Evolutionary conservation across 2,797 vertebrate species (phyloP).

Genomic region (Eulemur albifrons): DNA sequence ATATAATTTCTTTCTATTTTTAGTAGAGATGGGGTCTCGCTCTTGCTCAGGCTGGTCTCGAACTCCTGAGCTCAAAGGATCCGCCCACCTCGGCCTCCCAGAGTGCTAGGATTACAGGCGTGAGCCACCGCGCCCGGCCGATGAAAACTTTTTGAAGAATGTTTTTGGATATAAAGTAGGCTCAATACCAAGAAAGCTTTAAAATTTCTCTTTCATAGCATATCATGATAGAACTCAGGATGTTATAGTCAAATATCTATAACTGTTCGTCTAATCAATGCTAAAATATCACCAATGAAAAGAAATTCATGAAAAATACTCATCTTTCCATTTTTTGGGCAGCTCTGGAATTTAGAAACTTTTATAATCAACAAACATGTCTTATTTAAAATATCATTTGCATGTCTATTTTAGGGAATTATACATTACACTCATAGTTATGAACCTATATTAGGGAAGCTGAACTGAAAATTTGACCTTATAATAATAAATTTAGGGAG

Average conservation of each 20-base stretch:
- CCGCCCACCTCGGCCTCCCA: no score
- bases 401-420: neutral
- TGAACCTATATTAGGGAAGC: neutral
- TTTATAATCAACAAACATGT: neutral
- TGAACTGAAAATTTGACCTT: neutral
- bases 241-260: neutral
- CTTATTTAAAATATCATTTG: neutral
- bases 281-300: neutral
- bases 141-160: neutral
- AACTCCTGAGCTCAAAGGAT: no score
- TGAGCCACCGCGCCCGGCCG: no score
- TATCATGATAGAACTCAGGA: neutral
- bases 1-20: no score
- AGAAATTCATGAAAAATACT: neutral
- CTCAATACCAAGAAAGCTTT: neutral
- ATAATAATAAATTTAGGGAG: neutral
- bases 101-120: no score
- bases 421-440: neutral
- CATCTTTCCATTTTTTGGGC: neutral
- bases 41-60: no score
- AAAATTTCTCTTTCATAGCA: neutral
- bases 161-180: conserved; percentile 7
- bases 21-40: no score
- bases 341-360: neutral
- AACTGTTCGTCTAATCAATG: neutral